phyloP scores from a whole-genome alignment of 2,113 vertebrate genomes.

The Ariopsis seemanni region DNA sequence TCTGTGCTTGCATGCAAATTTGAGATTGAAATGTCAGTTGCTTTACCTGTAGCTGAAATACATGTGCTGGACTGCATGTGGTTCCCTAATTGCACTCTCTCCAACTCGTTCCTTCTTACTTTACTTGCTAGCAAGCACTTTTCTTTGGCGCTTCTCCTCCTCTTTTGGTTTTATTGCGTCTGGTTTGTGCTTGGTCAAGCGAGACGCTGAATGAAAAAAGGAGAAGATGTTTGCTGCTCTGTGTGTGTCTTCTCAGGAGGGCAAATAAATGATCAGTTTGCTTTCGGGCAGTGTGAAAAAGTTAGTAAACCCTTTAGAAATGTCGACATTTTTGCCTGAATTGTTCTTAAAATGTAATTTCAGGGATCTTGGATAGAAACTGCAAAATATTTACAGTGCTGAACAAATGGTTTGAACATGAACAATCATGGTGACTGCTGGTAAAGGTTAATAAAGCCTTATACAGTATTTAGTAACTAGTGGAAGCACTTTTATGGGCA shows the following conservation, averaged over 20 bases:
- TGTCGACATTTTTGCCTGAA: background rate
- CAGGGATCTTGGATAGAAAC: too few species aligned
- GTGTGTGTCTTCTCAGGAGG: constrained; percentile 23
- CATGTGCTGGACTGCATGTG: constrained; percentile 55
- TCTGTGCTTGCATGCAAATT: constrained; percentile 23
- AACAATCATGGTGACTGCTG: too few species aligned
- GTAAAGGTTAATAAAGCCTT: background rate
- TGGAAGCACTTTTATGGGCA: constrained; percentile 9
- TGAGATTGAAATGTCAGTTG: background rate
- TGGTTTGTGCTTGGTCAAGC: constrained; percentile 41
- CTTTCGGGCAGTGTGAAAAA: constrained; percentile 38
- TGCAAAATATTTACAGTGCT: background rate
- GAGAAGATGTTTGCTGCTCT: constrained; percentile 28
- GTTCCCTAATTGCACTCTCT: constrained; percentile 60
- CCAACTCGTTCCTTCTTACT: constrained; percentile 11
- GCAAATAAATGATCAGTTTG: constrained; percentile 46
- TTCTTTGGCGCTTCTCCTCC: constrained; percentile 57
- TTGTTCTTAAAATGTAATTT: background rate
- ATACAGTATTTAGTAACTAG: background rate
- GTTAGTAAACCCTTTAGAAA: background rate
- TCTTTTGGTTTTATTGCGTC: constrained; percentile 64
- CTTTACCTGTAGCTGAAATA: constrained; percentile 48
- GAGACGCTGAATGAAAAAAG: constrained; percentile 18
- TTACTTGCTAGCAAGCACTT: constrained; percentile 40
- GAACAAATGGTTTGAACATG: background rate